phyloP scores from a whole-genome alignment of 1,140 invertebrate species.

The Temnothorax curvispinosus region DNA sequence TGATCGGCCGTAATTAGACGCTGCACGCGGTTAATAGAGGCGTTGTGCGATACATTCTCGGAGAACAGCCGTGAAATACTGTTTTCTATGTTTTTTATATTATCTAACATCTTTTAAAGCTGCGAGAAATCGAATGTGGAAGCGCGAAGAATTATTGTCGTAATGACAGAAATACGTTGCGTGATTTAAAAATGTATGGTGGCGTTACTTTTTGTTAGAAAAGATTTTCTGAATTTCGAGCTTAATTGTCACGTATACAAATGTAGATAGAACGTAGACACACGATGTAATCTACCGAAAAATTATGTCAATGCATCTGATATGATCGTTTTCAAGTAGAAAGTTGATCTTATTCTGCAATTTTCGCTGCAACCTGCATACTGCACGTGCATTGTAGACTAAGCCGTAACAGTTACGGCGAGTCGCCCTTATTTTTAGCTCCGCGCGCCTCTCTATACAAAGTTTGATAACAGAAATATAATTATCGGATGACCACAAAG shows the following conservation, averaged over 20 bases:
- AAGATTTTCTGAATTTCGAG: too few species aligned
- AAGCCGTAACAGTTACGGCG: slow-evolving; percentile 18
- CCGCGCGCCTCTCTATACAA: background rate
- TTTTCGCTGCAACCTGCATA: background rate
- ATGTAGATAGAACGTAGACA: background rate
- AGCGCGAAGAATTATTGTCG: background rate
- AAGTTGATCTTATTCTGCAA: background rate
- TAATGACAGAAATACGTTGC: background rate
- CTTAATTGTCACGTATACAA: background rate
- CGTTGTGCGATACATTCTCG: slow-evolving; percentile 31
- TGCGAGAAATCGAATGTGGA: background rate
- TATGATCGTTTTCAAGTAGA: background rate
- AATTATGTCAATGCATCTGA: background rate
- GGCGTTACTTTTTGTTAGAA: background rate
- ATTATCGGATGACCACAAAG: slow-evolving; percentile 59
- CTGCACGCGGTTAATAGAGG: background rate
- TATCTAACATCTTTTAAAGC: background rate
- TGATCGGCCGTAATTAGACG: slow-evolving; percentile 26
- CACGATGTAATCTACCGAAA: background rate
- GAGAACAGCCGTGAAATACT: background rate
- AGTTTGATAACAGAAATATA: slow-evolving; percentile 55
- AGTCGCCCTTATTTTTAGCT: slow-evolving; percentile 50
- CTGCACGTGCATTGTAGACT: background rate
- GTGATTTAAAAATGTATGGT: background rate
- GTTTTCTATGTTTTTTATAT: background rate